Percentiles rank a stretch among this genome's conserved stretches.
phyloP scores from a whole-genome alignment of 35 echinoderm and acorn worm species.

The Ptychodera flava region DNA sequence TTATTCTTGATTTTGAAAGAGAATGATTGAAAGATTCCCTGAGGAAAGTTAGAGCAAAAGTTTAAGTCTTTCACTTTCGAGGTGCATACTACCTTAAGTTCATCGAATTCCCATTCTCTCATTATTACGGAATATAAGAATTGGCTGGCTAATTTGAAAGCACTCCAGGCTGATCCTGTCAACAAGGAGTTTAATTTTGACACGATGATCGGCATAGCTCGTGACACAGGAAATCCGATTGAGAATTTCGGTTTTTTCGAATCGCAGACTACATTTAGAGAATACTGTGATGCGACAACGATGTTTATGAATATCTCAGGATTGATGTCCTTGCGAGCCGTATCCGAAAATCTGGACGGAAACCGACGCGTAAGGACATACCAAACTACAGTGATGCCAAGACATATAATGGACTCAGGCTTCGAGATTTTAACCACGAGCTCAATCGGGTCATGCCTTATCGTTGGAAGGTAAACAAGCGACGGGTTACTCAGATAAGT shows the following conservation, averaged over 20 bases:
- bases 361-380: not conserved
- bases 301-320: not conserved
- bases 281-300: not conserved
- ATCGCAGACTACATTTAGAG: not conserved
- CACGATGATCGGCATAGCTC: not conserved
- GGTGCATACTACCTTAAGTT: too few relatives aligned
- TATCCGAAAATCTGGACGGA: not conserved
- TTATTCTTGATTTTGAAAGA: too few relatives aligned
- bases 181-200: not conserved
- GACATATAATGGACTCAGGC: conserved; percentile 22
- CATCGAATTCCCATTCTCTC: not conserved
- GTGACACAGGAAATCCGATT: not conserved
- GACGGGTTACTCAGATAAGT: conserved; percentile 17
- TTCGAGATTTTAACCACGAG: conserved; percentile 49
- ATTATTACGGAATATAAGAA: not conserved
- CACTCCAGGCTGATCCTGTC: not conserved
- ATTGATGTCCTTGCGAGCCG: not conserved
- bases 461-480: conserved; percentile 14
- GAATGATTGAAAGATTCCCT: too few relatives aligned
- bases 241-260: not conserved
- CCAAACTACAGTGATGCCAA: conserved; percentile 15
- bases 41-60: too few relatives aligned
- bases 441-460: conserved; percentile 47
- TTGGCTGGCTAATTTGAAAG: not conserved
- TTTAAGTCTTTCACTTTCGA: too few relatives aligned